A percentile compares a stretch with the other conserved stretches of the same genome.
Conservation (phyloP, 2,113 vertebrate genomes). For the Pimephales promelas region DNA sequence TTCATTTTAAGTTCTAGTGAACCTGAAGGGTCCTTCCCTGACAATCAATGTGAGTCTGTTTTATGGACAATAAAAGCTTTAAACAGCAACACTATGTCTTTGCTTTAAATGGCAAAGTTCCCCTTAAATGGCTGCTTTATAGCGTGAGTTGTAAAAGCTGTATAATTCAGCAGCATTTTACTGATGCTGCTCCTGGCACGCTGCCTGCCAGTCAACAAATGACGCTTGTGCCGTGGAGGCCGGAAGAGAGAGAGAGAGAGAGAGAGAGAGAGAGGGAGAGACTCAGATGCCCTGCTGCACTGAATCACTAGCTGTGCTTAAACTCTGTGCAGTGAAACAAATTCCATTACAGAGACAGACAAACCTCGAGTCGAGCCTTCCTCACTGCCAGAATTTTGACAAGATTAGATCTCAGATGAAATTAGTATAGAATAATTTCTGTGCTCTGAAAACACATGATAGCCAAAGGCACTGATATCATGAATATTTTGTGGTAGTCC, state of each 20-base stretch:
- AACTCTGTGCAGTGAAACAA: slow-evolving; percentile 28
- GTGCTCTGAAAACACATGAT: slow-evolving; percentile 14
- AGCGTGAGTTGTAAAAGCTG: slow-evolving; percentile 29
- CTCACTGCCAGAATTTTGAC: slow-evolving; percentile 9
- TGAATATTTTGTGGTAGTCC: slow-evolving; percentile 6
- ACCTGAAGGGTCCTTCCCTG: background rate
- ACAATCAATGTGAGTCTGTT: slow-evolving; percentile 29
- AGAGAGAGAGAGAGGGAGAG: slow-evolving; percentile 9
- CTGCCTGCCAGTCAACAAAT: slow-evolving; percentile 48
- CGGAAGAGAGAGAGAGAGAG: slow-evolving; percentile 29
- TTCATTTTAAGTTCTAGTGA: background rate
- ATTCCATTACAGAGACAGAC: slow-evolving; percentile 32
- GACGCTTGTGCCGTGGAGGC: slow-evolving; percentile 45
- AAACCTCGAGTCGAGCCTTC: slow-evolving; percentile 5
- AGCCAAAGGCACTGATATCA: background rate
- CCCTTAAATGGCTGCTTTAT: slow-evolving; percentile 25
- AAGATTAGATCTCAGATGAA: slow-evolving; percentile 29
- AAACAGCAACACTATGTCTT: slow-evolving; percentile 42
- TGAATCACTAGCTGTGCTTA: slow-evolving; percentile 38
- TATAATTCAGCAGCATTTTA: slow-evolving; percentile 40
- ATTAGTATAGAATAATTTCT: background rate
- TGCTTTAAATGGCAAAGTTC: slow-evolving; percentile 21
- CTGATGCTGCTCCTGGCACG: slow-evolving; percentile 51
- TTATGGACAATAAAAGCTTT: slow-evolving; percentile 39
- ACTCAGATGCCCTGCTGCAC: slow-evolving; percentile 29